A percentile compares a stretch with the other conserved stretches of the same genome.
These are phyloP conservation scores for Oryzias melastigma DNA, from an alignment of 2,113 vertebrate genomes.

Conservation along the genomic window DNA sequence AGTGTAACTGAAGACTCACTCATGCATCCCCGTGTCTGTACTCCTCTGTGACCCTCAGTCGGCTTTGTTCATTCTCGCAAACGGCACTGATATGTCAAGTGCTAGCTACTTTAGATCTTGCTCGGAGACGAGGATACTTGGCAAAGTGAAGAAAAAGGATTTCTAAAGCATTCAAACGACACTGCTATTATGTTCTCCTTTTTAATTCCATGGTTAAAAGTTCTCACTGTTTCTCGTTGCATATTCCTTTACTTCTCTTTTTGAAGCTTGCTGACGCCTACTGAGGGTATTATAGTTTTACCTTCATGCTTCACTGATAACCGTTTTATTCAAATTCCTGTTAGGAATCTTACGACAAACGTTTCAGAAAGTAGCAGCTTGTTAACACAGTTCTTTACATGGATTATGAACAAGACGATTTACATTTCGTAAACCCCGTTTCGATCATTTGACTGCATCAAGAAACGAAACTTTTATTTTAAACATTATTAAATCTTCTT, in stretches of 20 bases:
- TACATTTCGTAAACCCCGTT: constrained; percentile 17
- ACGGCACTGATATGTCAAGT: constrained; percentile 31
- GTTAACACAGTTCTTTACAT: constrained; percentile 24
- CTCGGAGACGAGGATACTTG: neutral
- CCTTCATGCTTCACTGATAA: constrained; percentile 58
- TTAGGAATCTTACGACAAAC: constrained; percentile 41
- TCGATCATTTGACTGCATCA: constrained; percentile 3
- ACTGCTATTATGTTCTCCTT: constrained; percentile 27
- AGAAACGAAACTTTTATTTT: neutral
- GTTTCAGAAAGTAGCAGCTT: constrained; percentile 46
- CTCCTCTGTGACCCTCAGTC: constrained; percentile 23
- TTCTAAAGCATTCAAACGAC: constrained; percentile 10
- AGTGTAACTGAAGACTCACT: constrained; percentile 54
- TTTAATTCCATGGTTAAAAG: constrained; percentile 28
- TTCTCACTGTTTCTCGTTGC: constrained; percentile 31
- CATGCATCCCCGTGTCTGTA: constrained; percentile 29
- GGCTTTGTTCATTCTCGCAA: constrained; percentile 29
- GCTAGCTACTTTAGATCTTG: constrained; percentile 17
- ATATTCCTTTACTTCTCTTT: constrained; percentile 41
- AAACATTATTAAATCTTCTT: no score
- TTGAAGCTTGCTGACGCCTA: constrained; percentile 45
- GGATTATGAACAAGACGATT: constrained; percentile 31
- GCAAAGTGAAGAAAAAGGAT: constrained; percentile 26
- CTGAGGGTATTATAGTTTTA: constrained; percentile 50
- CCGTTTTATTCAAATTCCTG: constrained; percentile 36